Base-by-base conservation (phyloP, 1,140 invertebrate genomes). In the Zaprionus tsacasi region DNA sequence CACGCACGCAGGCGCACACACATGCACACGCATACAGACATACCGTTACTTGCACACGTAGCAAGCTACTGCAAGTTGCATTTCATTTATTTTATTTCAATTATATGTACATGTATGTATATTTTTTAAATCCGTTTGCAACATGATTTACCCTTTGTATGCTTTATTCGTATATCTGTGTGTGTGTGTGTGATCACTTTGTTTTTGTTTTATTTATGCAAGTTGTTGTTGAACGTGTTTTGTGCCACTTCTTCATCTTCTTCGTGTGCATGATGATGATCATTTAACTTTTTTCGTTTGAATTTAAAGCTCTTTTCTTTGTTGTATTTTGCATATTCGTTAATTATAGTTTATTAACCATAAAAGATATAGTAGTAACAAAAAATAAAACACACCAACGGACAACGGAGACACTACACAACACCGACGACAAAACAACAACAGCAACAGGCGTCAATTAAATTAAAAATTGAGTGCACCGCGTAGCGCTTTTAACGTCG, bases 171-270 rank as follows among this genome's bases (percentile, higher is more conserved):
- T 30, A 38, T 30, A 12, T 6, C 3, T 12, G 43, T 21, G 43
- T 15, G 2, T 36, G 15, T 36, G 0, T 64, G 25, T 30, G 10
- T 15, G 30, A 33, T 27, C 35, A 57, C 35, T 54, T 52, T 21
- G 12, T 50, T 83, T 71, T 76, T 76, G 11, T 68, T 68, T 27
- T 61, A n/a, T 45, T 57, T 36, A 40, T 36, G 52, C 66, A 57
- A 76, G 73, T 81, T 86, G 75, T 76, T 70, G 75, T 61, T 63
- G 54, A 76, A 88, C 83, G 56, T 87, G 79, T 86, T 86, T 87
- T 40, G 57, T 61, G 52, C 33, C 38, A 56, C 33, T 15, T 45
- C 40, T 43, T 43, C 40, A 43, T 15, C 52, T 73, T 45, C 21
- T 7, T 48, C 12, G 35, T 40, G 11, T 43, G 21, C 67, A 45